phyloP scores from a whole-genome alignment of 2,113 vertebrate species.

The Apodemus speciosus region DNA sequence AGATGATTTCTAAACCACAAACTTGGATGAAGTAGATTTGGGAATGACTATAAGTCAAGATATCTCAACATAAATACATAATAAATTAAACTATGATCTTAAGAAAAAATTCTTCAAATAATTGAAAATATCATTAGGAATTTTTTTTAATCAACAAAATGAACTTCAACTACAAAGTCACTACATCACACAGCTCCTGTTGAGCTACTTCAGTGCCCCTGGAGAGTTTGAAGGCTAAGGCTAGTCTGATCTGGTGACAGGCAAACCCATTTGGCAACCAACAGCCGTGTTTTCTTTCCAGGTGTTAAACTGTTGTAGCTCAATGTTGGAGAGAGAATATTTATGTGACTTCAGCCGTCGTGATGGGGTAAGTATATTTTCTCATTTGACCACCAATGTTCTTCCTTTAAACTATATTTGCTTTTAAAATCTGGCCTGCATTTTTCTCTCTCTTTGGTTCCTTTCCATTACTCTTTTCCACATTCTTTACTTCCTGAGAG shows the following conservation, averaged over 20 bases:
- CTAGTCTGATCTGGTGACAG: not conserved
- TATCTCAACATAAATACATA: not conserved
- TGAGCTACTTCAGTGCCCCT: not conserved
- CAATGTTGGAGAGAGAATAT: not conserved
- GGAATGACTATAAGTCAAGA: not conserved
- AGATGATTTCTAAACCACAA: conserved; percentile 9
- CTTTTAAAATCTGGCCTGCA: not conserved
- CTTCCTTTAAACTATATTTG: conserved; percentile 17
- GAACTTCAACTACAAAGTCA: not conserved
- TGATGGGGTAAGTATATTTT: conserved; percentile 22
- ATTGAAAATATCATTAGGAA: not conserved
- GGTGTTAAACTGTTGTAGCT: not conserved
- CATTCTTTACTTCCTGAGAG: conserved; percentile 16
- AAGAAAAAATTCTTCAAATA: not conserved
- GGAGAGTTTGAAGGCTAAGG: not conserved
- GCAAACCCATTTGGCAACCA: not conserved
- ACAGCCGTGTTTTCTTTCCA: not conserved
- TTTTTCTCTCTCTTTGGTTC: not conserved
- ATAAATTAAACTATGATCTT: conserved; percentile 11
- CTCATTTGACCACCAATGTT: not conserved
- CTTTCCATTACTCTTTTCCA: conserved; percentile 43
- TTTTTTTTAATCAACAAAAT: not conserved
- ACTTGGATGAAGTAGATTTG: not conserved
- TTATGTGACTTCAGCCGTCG: not conserved
- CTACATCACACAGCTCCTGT: not conserved